A percentile compares a stretch with the other conserved stretches of the same genome.
phyloP scores from a whole-genome alignment of 2,888 invertebrate species.

The Malthinus seriepunctatus region DNA sequence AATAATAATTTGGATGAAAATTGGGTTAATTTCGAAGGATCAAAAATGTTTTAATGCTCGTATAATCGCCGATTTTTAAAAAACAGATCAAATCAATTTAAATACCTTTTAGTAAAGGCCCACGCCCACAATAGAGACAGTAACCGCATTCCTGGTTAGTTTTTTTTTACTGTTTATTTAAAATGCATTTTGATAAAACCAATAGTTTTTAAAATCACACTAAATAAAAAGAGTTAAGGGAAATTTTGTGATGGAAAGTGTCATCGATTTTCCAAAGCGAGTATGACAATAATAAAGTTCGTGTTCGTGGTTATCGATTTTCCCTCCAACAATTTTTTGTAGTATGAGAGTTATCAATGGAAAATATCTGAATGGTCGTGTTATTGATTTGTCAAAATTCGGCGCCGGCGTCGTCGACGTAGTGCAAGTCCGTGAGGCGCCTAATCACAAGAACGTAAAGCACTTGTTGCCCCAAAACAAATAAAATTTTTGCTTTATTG shows the following conservation, averaged over 20 bases:
- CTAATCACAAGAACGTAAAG: constrained; percentile 21
- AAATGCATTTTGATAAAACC: too few relatives aligned
- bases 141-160: too few relatives aligned
- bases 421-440: constrained; percentile 37
- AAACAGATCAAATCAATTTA: too few relatives aligned
- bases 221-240: background rate
- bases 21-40: too few relatives aligned
- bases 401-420: constrained; percentile 34
- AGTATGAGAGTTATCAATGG: constrained; percentile 24
- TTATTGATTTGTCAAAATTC: constrained; percentile 41
- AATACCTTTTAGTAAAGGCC: too few relatives aligned
- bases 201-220: background rate
- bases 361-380: constrained; percentile 25
- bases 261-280: background rate
- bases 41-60: too few relatives aligned
- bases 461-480: constrained; percentile 38
- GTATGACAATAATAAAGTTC: constrained; percentile 1
- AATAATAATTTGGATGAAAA: too few relatives aligned
- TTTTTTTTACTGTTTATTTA: too few relatives aligned
- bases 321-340: constrained; percentile 4
- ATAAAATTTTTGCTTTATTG: constrained; percentile 1
- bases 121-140: too few relatives aligned
- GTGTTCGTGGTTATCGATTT: constrained; percentile 9
- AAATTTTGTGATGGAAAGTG: background rate
- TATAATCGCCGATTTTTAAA: too few relatives aligned